Conservation (phyloP, 2,113 vertebrate genomes). For the Onychorhynchus coronatus region DNA sequence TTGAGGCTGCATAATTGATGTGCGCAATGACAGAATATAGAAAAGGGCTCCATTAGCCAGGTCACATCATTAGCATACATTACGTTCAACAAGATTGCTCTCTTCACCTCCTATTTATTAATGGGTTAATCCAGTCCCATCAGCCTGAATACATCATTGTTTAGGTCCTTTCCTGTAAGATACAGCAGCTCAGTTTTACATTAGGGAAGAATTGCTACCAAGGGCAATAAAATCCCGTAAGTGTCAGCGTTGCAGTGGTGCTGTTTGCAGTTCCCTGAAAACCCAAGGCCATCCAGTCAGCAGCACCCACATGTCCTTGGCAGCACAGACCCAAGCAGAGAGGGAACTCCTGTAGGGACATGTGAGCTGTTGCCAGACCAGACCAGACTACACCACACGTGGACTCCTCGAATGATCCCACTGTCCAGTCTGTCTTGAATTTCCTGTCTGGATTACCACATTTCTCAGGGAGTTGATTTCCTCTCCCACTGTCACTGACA, state of each 20-base stretch:
- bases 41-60: conserved; percentile 73
- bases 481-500: neutral
- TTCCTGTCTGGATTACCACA: neutral
- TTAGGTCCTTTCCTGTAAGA: conserved; percentile 59
- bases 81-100: conserved; percentile 72
- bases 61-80: conserved; percentile 75
- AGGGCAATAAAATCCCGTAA: conserved; percentile 8
- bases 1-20: conserved; percentile 71
- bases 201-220: conserved; percentile 15
- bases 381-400: neutral
- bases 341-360: neutral
- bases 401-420: neutral
- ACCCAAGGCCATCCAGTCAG: neutral
- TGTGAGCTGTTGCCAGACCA: neutral
- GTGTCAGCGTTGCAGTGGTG: neutral
- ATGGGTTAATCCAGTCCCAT: conserved; percentile 68
- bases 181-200: conserved; percentile 35
- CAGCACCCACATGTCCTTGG: neutral
- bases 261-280: neutral
- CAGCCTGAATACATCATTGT: conserved; percentile 60
- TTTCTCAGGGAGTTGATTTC: neutral
- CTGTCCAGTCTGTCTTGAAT: neutral
- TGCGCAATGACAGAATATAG: conserved; percentile 65
- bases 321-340: neutral
- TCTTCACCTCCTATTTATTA: conserved; percentile 75